Percentiles rank a stretch among this genome's conserved stretches.
Evolutionary conservation across 2,888 invertebrate species (phyloP).

Genomic region (Rhagonycha lutea): DNA sequence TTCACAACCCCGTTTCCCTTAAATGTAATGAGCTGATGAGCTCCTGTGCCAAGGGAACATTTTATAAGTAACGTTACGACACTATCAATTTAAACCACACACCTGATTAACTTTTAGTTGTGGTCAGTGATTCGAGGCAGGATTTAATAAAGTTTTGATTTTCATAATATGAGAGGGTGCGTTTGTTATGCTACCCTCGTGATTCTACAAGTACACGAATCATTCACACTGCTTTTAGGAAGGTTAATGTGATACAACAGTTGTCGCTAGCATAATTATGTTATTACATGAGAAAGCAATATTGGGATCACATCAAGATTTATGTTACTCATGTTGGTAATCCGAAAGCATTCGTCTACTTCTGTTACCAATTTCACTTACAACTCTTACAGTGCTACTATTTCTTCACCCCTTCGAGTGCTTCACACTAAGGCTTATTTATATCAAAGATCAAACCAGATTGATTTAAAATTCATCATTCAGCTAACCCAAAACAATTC

Average conservation of each 20-base stretch:
- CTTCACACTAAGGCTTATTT: background rate
- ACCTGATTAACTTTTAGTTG: constrained; percentile 28
- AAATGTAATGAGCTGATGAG: constrained; percentile 18
- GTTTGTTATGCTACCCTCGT: background rate
- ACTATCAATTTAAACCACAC: constrained; percentile 22
- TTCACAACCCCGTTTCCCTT: constrained; percentile 6
- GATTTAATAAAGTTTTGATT: background rate
- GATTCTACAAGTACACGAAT: background rate
- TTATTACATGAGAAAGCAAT: constrained; percentile 8
- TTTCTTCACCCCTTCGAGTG: background rate
- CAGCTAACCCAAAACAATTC: background rate
- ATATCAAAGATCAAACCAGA: background rate
- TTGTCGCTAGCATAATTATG: background rate
- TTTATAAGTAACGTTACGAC: constrained; percentile 21
- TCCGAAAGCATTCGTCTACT: background rate
- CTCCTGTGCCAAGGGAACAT: constrained; percentile 23
- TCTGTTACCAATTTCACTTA: background rate
- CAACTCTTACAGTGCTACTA: background rate
- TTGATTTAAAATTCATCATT: background rate
- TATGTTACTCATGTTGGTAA: background rate
- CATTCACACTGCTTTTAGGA: background rate
- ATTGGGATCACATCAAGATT: background rate
- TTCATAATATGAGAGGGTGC: background rate
- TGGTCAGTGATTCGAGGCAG: constrained; percentile 16
- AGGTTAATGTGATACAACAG: constrained; percentile 3